phyloP scores from a whole-genome alignment of 2,888 invertebrate species.

The Gari tellinella region DNA sequence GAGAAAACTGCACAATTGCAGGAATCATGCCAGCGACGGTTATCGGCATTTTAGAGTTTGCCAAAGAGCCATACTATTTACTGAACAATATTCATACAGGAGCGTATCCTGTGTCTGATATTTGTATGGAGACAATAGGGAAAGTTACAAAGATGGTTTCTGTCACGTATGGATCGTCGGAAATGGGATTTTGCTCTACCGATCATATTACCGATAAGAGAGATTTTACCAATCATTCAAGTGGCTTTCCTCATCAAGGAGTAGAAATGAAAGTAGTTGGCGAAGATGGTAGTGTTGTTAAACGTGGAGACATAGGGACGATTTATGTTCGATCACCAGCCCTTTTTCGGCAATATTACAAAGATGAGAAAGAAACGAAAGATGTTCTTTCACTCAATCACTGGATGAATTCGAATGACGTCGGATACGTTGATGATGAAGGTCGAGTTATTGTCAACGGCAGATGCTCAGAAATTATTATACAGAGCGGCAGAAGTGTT shows the following conservation, averaged over 20 bases:
- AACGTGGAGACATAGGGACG: slow-evolving; percentile 18
- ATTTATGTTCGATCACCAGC: slow-evolving; percentile 30
- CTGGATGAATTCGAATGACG: slow-evolving; percentile 49
- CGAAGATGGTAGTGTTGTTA: slow-evolving; percentile 19
- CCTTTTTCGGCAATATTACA: slow-evolving; percentile 20
- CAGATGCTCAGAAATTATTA: slow-evolving; percentile 23
- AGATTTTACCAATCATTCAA: slow-evolving; percentile 12
- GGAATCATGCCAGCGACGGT: slow-evolving; percentile 32
- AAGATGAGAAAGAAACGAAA: slow-evolving; percentile 13
- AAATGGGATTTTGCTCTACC: slow-evolving; percentile 18
- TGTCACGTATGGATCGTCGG: slow-evolving; percentile 28
- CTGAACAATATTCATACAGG: slow-evolving; percentile 31
- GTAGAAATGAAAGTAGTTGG: slow-evolving; percentile 38
- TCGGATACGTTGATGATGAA: slow-evolving; percentile 23
- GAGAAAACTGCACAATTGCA: slow-evolving; percentile 31
- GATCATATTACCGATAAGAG: slow-evolving; percentile 5
- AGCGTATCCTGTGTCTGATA: slow-evolving; percentile 15
- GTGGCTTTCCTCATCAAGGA: slow-evolving; percentile 24
- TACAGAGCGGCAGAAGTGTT: slow-evolving; percentile 15
- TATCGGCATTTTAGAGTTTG: slow-evolving; percentile 18
- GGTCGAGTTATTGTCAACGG: slow-evolving; percentile 19
- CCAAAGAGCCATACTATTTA: not conserved
- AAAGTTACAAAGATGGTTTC: slow-evolving; percentile 14
- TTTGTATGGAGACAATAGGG: slow-evolving; percentile 32
- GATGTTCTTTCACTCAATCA: slow-evolving; percentile 13